Base-by-base conservation (phyloP, 1,140 invertebrate genomes). In the Drosophila serrata region DNA sequence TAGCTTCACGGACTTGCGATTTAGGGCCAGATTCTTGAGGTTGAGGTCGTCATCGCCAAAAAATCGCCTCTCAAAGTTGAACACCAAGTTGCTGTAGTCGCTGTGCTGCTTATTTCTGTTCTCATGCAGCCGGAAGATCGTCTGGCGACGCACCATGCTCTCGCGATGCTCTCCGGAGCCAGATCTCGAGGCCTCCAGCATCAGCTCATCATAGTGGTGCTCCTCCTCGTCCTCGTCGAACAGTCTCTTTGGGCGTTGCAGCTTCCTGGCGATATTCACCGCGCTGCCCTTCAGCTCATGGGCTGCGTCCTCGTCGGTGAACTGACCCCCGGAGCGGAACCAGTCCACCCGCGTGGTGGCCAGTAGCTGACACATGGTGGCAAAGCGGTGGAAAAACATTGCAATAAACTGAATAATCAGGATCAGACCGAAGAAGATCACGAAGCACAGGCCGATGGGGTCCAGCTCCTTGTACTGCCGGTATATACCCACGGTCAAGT, bases 381-480 rank as follows among this genome's bases (percentile, higher is more conserved):
- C 95, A 76, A 97, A 97, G 31, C 97, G 94, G 93, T 98, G 97
- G 70, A 97, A 94, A 27, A 97, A 93, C 97, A 98, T 98, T 17
- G 96, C 96, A 3, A 97, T 78, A 80, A 97, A 97, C 93, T 98
- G 97, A 43, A 98, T 95, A 0, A 95, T 79, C 19, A 98, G 90
- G 37, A 97, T 88, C 4, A 95, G 79, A 9, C 95, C 95, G 82
- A 97, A 97, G 75, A 96, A 96, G 17, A 96, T 92, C 29, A 97
- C 94, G 84, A 97, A 96, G 13, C 96, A 94, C 1, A 97, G 93
- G 64, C 96, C 96, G 62, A 97, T 96, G 0, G 96, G 96, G 87
- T 98, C 97, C 42, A 97, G 91, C 78, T 94, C 93, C 55, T 96
- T 93, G 87, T 95, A 95, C 58, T 94, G 93, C 75, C 94, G 93